phyloP scores from a whole-genome alignment of 2,113 vertebrate species.

The Tringa solitaria region DNA sequence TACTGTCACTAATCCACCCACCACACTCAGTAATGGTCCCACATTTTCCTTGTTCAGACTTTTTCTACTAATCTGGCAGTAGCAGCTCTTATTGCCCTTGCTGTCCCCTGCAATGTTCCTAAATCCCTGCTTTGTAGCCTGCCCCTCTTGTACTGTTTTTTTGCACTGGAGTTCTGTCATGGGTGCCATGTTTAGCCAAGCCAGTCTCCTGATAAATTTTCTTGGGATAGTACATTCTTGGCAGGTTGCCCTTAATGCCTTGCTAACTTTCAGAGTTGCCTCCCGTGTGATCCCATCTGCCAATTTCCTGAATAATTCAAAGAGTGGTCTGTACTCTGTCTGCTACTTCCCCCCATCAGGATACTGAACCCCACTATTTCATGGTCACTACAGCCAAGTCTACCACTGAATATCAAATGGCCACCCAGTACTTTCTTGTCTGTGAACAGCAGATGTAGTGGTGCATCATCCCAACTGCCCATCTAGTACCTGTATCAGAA shows the following conservation, averaged over 20 bases:
- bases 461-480: not conserved
- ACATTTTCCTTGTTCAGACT: not conserved
- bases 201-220: not conserved
- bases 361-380: not conserved
- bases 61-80: not conserved
- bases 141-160: not conserved
- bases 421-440: not conserved
- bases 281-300: not conserved
- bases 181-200: not conserved
- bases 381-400: not conserved
- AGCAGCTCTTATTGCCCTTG: not conserved
- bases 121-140: not conserved
- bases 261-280: not conserved
- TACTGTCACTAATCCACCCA: not conserved
- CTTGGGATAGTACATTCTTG: not conserved
- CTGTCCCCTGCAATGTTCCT: not conserved
- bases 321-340: not conserved
- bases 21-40: not conserved
- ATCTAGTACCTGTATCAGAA: not conserved
- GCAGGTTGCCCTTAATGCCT: not conserved
- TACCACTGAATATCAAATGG: not conserved
- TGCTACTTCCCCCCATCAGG: not conserved
- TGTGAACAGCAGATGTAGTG: not conserved
- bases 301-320: not conserved
- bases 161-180: not conserved